Conservation (phyloP, 2,888 invertebrate genomes). For the Acrobasis repandana region DNA sequence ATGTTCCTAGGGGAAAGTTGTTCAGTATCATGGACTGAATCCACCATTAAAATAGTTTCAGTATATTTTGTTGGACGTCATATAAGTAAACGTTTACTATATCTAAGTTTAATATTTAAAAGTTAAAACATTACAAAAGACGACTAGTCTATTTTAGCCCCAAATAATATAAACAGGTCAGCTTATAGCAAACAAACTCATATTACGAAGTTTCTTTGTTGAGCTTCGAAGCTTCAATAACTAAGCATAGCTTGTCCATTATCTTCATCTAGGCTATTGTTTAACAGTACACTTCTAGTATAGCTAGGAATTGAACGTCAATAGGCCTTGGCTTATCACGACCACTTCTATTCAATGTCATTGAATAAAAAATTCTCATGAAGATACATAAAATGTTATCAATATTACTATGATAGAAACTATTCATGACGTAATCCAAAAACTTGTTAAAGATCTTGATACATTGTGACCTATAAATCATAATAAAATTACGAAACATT, state of each 20-base stretch:
- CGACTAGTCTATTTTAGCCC: neutral
- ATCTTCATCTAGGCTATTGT: conserved; percentile 7
- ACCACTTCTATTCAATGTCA: neutral
- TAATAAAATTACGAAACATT: too few species aligned
- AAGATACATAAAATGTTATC: neutral
- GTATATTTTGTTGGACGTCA: too few species aligned
- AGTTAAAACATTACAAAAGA: neutral
- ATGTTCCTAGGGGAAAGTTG: too few species aligned
- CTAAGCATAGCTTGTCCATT: conserved; percentile 3
- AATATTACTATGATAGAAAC: too few species aligned
- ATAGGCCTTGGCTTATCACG: neutral
- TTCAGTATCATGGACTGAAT: too few species aligned
- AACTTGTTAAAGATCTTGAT: too few species aligned
- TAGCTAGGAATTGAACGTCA: neutral
- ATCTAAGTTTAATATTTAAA: neutral
- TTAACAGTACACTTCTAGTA: neutral
- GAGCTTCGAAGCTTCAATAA: neutral
- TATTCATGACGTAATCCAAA: too few species aligned
- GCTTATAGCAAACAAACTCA: neutral
- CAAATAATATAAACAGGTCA: conserved; percentile 1
- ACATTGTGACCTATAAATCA: too few species aligned
- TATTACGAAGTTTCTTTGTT: conserved; percentile 4
- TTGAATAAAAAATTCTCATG: neutral
- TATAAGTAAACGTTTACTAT: too few species aligned
- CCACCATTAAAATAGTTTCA: too few species aligned